Conservation (phyloP, 2,888 invertebrate genomes). For the Tromatobia lineatoria region DNA sequence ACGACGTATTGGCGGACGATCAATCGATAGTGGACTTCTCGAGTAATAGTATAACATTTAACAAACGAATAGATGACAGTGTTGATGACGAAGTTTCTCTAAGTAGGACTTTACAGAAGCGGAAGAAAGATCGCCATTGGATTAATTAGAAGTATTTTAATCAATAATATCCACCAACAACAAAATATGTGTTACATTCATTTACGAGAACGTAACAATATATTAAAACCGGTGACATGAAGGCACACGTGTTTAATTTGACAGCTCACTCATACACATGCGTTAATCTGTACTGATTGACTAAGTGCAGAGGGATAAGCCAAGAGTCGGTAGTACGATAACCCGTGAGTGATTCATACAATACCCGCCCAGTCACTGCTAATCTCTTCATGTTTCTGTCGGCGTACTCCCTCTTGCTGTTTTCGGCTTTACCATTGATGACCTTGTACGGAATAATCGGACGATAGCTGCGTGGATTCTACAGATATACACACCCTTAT, state of each 20-base stretch:
- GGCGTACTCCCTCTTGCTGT: not conserved
- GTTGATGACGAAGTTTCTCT: too few species aligned
- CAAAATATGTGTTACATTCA: too few species aligned
- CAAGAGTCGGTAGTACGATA: not conserved
- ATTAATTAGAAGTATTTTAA: too few species aligned
- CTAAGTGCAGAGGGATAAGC: not conserved
- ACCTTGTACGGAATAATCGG: conserved; percentile 4
- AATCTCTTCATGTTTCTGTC: conserved; percentile 14
- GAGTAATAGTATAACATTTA: too few species aligned
- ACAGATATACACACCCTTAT: not conserved
- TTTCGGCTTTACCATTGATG: not conserved
- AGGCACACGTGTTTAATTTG: conserved; percentile 44
- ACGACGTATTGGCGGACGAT: conserved; percentile 37
- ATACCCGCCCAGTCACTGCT: not conserved
- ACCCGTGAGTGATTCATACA: not conserved
- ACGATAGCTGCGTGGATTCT: not conserved
- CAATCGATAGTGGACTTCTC: conserved; percentile 40
- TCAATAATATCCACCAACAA: too few species aligned
- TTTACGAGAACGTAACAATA: too few species aligned
- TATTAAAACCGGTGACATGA: conserved; percentile 15
- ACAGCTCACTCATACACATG: conserved; percentile 23
- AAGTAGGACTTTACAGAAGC: too few species aligned
- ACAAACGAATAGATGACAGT: too few species aligned
- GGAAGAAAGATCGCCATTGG: too few species aligned
- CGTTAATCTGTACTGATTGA: not conserved